Base-by-base conservation (phyloP, 2,113 vertebrate species). In the Myocastor coypus region DNA sequence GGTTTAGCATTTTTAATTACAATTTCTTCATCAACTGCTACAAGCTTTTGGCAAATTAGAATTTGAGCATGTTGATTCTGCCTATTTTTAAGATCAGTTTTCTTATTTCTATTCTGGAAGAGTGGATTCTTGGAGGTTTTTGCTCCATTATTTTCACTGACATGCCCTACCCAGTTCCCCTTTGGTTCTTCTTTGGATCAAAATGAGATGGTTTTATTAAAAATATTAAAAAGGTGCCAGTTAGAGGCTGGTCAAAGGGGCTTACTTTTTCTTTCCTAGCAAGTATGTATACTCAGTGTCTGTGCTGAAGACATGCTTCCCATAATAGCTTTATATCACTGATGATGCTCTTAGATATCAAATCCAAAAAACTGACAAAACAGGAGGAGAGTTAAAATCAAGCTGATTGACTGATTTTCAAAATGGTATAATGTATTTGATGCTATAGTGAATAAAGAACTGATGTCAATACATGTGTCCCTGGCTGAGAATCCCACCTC, bases 151-250 rank as follows among this genome's bases (percentile, higher is more conserved):
- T 75, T 94, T 93, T 71, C 52, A 77, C 61, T 81, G 78, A 83
- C 46, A 42, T 52, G 20, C 42, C 2, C 19, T 77, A 30, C 91
- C 73, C 34, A 46, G 7, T 61, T 20, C 34, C 24, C 14, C 7
- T 30, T 96, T 37, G n/a, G 63, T 91, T 87, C 12, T 88, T 59
- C 30, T 83, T 95, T 94, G 55, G 10, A 77, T 69, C 59, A 50
- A 81, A 82, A 30, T 85, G 57, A 81, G 63, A 90, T 94, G 24
- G 37, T 24, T 52, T 50, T 87, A 40, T 50, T 95, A 87, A 89
- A 57, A 66, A 52, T 30, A 80, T 61, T 7, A 28, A 81, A 90
- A 91, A 57, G 34, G 14, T 83, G 11, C 3, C 20, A 32, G 20
- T 26, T 80, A 52, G n/a, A 75, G 59, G 66, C 17, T 40, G 52